Evolutionary conservation across 2,113 vertebrate species (phyloP).

Genomic region (Tetraodon nigroviridis): DNA sequence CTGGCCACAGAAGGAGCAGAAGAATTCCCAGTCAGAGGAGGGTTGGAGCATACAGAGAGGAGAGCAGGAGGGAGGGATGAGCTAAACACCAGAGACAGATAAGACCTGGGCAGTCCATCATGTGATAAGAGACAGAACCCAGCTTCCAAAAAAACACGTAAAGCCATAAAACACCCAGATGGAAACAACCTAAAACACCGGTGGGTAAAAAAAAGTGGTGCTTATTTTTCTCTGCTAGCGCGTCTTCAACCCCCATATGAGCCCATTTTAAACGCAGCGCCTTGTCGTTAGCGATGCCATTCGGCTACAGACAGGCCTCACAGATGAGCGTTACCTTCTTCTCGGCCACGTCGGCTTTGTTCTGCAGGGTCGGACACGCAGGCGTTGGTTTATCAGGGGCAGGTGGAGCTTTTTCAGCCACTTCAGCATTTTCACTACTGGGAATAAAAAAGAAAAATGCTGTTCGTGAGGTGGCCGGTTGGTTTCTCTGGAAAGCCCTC

Average conservation of each 20-base stretch:
- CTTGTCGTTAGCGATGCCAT: neutral
- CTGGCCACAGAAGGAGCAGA: neutral
- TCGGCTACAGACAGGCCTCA: neutral
- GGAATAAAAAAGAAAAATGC: conserved; percentile 8
- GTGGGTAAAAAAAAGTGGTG: neutral
- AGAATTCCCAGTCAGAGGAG: neutral
- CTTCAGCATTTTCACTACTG: conserved; percentile 46
- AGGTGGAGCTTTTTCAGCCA: conserved; percentile 13
- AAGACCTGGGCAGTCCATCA: conserved; percentile 47
- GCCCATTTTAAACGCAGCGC: neutral
- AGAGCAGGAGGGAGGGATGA: conserved; percentile 8
- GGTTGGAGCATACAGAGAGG: neutral
- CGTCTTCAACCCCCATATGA: neutral
- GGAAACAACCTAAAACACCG: conserved; percentile 13
- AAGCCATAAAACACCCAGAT: conserved; percentile 9
- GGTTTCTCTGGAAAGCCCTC: too few species aligned
- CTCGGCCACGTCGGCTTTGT: conserved; percentile 62
- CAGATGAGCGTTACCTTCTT: conserved; percentile 75
- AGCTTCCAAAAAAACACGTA: neutral
- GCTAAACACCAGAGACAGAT: conserved; percentile 52
- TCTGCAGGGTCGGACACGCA: conserved; percentile 12
- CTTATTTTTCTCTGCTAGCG: neutral
- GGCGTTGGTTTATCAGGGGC: conserved; percentile 17
- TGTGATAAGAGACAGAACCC: conserved; percentile 37
- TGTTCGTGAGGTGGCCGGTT: too few species aligned